Conservation (phyloP, 2,113 vertebrate genomes). For the Heptranchias perlo region DNA sequence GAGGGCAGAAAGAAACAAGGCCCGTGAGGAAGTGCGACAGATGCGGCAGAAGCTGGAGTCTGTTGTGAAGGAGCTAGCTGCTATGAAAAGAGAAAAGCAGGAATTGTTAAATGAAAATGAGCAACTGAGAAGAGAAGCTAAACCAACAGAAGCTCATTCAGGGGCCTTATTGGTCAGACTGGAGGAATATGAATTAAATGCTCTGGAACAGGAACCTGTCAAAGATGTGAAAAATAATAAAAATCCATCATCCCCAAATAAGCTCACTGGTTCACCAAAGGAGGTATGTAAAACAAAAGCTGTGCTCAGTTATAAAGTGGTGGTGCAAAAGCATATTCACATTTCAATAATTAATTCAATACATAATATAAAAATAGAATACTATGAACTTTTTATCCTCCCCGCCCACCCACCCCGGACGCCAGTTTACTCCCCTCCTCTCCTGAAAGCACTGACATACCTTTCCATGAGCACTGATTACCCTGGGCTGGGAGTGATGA, state of each 20-base stretch:
- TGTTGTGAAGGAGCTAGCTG: constrained; percentile 51
- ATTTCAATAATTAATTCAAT: not conserved
- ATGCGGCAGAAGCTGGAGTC: constrained; percentile 52
- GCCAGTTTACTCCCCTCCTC: not conserved
- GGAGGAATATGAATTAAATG: not conserved
- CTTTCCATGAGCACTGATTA: not conserved
- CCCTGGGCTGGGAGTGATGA: not conserved
- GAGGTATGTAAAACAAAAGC: not conserved
- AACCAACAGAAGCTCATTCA: not conserved
- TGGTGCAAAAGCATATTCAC: not conserved
- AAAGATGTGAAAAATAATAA: constrained; percentile 36
- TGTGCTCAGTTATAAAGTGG: not conserved
- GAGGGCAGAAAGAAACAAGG: constrained; percentile 58
- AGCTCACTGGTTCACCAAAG: constrained; percentile 8
- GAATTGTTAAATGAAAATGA: constrained; percentile 39
- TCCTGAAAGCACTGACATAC: too few species aligned
- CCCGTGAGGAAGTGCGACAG: constrained; percentile 55
- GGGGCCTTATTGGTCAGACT: not conserved
- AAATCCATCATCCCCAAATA: not conserved
- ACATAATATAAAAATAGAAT: not conserved
- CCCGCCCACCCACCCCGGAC: not conserved
- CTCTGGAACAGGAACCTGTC: constrained; percentile 13
- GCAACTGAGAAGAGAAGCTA: not conserved
- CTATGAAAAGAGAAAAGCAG: constrained; percentile 50
- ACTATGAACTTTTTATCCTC: not conserved